Evolutionary conservation across 2,113 vertebrate genomes (phyloP).

Genomic region (Anoura caudifer): DNA sequence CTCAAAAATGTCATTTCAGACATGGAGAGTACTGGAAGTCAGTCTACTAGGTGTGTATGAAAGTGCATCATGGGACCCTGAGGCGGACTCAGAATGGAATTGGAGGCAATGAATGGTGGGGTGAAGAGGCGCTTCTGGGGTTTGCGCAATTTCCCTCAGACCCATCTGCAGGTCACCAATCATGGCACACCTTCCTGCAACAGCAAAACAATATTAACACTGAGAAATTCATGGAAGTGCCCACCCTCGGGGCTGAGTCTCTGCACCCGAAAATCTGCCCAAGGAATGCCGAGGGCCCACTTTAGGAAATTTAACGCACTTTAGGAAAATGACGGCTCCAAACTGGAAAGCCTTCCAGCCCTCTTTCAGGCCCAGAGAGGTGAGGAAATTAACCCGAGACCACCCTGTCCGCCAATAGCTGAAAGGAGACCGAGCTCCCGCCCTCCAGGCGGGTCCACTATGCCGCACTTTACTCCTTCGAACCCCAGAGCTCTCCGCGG

Average conservation of each 20-base stretch:
- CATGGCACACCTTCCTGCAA: not conserved
- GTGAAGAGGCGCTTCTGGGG: not conserved
- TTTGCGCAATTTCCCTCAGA: not conserved
- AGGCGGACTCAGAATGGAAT: too few species aligned
- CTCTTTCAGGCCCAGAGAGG: not conserved
- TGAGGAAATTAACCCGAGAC: not conserved
- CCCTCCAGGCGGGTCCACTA: not conserved
- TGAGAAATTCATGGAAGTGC: not conserved
- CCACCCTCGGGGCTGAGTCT: not conserved
- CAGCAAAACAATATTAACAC: not conserved
- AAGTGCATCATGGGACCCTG: not conserved
- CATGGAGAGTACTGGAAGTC: not conserved
- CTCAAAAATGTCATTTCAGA: not conserved
- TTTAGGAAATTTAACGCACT: not conserved
- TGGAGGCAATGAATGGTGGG: not conserved
- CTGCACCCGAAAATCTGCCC: not conserved
- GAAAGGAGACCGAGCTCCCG: not conserved
- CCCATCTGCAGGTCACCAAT: not conserved
- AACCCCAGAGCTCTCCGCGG: not conserved
- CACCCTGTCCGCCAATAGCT: not conserved
- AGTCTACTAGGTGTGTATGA: not conserved
- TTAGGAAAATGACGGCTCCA: not conserved
- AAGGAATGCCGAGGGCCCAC: not conserved
- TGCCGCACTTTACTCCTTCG: not conserved
- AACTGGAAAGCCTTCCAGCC: not conserved